Conservation (phyloP, 2,797 vertebrate species). For the Buphagus erythrorhynchus region DNA sequence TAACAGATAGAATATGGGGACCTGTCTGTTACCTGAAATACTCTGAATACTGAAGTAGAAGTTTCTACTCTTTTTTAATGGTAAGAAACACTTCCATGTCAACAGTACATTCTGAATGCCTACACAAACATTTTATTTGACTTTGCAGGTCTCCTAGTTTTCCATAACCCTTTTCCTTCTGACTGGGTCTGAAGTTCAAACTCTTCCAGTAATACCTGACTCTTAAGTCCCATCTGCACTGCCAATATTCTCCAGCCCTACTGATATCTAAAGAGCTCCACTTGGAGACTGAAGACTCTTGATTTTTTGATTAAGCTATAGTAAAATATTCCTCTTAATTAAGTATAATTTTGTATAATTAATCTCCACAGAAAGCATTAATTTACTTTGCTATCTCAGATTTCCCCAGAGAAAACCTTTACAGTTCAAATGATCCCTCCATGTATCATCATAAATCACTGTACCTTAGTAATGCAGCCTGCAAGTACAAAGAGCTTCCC, state of each 20-base stretch:
- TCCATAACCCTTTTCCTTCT: not conserved
- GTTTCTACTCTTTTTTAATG: not conserved
- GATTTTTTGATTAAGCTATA: not conserved
- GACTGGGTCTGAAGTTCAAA: not conserved
- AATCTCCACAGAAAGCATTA: not conserved
- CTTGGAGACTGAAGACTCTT: not conserved
- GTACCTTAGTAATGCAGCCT: not conserved
- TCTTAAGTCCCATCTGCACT: not conserved
- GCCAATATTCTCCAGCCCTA: not conserved
- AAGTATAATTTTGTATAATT: conserved; percentile 33
- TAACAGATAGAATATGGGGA: not conserved
- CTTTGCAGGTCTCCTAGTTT: not conserved
- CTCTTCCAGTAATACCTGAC: not conserved
- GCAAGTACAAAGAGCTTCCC: not conserved
- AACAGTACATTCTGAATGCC: not conserved
- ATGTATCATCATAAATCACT: not conserved
- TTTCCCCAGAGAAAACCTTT: not conserved
- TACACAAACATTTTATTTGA: not conserved
- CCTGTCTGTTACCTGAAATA: not conserved
- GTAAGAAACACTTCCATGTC: not conserved
- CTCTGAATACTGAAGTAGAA: not conserved
- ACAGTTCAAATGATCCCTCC: not conserved
- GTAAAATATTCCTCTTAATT: conserved; percentile 17
- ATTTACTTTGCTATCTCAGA: not conserved
- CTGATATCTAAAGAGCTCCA: not conserved